A percentile compares a stretch with the other conserved stretches of the same genome.
These are phyloP conservation scores for Agrypnus murinus DNA, from an alignment of 2,888 invertebrate genomes.

Conservation along the genomic window DNA sequence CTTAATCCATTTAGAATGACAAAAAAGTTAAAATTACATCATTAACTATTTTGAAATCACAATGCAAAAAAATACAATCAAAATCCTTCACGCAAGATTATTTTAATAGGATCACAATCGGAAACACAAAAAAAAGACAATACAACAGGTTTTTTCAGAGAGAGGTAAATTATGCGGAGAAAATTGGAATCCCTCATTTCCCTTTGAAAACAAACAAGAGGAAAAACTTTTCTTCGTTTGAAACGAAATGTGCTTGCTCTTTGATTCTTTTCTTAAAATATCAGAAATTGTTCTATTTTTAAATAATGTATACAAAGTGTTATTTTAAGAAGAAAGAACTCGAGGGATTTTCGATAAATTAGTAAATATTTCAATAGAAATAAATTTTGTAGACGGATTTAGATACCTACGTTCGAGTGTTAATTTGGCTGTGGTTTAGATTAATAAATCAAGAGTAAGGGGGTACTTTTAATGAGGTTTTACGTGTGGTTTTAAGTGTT, in stretches of 20 bases:
- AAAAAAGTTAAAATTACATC: too few relatives aligned
- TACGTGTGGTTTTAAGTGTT: too few relatives aligned
- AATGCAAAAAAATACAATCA: background rate
- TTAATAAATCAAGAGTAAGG: too few relatives aligned
- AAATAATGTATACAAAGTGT: background rate
- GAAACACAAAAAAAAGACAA: background rate
- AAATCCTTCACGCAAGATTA: background rate
- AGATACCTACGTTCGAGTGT: too few relatives aligned
- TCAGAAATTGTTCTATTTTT: background rate
- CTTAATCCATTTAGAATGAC: too few relatives aligned
- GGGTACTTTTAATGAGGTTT: too few relatives aligned
- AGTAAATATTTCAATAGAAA: constrained; percentile 5
- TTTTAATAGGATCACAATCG: background rate
- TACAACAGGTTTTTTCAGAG: background rate
- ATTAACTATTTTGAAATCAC: too few relatives aligned
- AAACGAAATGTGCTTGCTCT: too few relatives aligned
- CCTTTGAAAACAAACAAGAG: too few relatives aligned
- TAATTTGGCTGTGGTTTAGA: too few relatives aligned
- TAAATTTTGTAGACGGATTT: constrained; percentile 9
- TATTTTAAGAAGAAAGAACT: constrained; percentile 11
- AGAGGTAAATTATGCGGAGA: background rate
- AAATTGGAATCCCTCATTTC: background rate
- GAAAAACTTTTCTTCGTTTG: too few relatives aligned
- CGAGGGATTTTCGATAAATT: background rate
- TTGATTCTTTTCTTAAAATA: too few relatives aligned